Evolutionary conservation across 2,888 invertebrate genomes (phyloP).

Genomic region (Eulithis testata): DNA sequence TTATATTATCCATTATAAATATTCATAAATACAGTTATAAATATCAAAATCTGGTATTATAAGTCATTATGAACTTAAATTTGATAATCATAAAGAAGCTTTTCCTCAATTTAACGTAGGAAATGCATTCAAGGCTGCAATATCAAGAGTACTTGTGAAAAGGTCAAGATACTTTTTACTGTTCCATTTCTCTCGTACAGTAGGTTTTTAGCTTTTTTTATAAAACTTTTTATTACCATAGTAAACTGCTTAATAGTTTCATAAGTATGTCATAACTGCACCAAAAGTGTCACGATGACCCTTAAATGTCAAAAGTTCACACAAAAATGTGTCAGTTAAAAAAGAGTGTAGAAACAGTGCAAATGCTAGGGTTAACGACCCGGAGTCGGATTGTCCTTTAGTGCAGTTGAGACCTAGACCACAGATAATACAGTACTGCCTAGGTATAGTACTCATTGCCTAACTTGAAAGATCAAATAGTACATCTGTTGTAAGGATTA

Average conservation of each 20-base stretch:
- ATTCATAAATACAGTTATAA: constrained; percentile 13
- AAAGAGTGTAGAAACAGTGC: constrained; percentile 25
- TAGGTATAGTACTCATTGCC: constrained; percentile 29
- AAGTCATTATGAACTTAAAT: constrained; percentile 23
- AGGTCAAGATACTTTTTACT: constrained; percentile 32
- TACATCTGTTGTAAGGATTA: constrained; percentile 24
- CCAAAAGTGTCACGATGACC: constrained; percentile 13
- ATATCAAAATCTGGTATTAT: constrained; percentile 12
- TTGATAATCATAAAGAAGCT: constrained; percentile 17
- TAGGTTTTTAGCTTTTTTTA: background rate
- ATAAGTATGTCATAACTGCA: constrained; percentile 3
- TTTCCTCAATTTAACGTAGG: constrained; percentile 37
- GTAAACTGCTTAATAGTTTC: constrained; percentile 2
- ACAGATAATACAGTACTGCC: constrained; percentile 21
- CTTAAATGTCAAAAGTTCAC: constrained; percentile 16
- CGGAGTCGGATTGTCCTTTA: constrained; percentile 42
- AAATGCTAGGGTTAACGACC: constrained; percentile 40
- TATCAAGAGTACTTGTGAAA: constrained; percentile 24
- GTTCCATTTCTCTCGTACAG: constrained; percentile 1
- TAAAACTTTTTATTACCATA: constrained; percentile 5
- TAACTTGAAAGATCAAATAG: constrained; percentile 33
- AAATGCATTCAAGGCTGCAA: constrained; percentile 39
- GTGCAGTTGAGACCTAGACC: constrained; percentile 30
- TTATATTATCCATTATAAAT: constrained; percentile 22
- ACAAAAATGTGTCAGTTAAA: constrained; percentile 30